phyloP scores from a whole-genome alignment of 2,888 invertebrate species.

The Pollenia angustigena region DNA sequence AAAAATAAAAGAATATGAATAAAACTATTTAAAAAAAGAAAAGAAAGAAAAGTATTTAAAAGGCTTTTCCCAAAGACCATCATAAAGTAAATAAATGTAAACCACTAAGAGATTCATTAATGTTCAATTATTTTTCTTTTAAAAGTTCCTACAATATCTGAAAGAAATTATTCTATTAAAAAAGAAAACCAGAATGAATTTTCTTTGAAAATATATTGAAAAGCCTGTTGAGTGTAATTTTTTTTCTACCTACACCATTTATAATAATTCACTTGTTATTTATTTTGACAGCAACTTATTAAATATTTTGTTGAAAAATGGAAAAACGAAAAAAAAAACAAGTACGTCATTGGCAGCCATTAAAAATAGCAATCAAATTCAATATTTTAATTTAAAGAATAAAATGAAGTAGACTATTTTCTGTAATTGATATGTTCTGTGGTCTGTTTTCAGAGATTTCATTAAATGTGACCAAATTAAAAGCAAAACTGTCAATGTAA shows the following conservation, averaged over 20 bases:
- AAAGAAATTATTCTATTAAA: too few relatives aligned
- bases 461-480: too few relatives aligned
- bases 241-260: slow-evolving; percentile 17
- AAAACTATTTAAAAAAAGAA: slow-evolving; percentile 4
- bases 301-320: slow-evolving; percentile 45
- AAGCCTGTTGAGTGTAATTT: neutral
- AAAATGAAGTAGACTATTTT: neutral
- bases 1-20: neutral
- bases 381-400: slow-evolving; percentile 23
- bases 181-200: too few relatives aligned
- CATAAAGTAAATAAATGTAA: slow-evolving; percentile 1
- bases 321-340: slow-evolving; percentile 15
- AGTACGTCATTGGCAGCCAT: slow-evolving; percentile 53
- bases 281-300: slow-evolving; percentile 68
- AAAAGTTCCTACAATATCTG: neutral
- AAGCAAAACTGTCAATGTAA: neutral
- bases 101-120: slow-evolving; percentile 47
- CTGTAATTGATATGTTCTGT: neutral
- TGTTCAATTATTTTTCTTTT: slow-evolving; percentile 50
- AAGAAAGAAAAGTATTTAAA: slow-evolving; percentile 17
- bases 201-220: too few relatives aligned
- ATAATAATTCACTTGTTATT: slow-evolving; percentile 69
- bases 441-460: too few relatives aligned
- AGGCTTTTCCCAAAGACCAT: neutral
- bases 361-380: slow-evolving; percentile 16